Percentiles rank a stretch among this genome's conserved stretches.
These are phyloP conservation scores for Onychomys leucogaster DNA, from an alignment of 2,797 vertebrate genomes.

Conservation along the genomic window DNA sequence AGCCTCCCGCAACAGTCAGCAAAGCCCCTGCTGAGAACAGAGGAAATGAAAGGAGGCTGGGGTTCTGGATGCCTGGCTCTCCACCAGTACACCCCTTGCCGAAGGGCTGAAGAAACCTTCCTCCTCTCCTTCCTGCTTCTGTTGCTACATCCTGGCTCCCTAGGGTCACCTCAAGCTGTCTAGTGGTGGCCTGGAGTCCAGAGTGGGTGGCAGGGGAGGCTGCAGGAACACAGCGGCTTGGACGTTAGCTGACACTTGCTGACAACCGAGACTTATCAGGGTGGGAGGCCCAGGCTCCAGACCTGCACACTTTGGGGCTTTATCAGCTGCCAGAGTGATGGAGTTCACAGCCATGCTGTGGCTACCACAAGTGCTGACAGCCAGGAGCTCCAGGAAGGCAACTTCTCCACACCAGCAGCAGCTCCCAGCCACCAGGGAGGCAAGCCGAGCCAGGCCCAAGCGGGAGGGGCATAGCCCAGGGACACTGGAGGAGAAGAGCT, in stretches of 20 bases:
- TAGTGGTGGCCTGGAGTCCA: not conserved
- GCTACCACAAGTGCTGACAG: constrained; percentile 63
- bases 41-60: not conserved
- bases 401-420: not conserved
- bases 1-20: not conserved
- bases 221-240: constrained; percentile 54
- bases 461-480: accelerated
- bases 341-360: constrained; percentile 64
- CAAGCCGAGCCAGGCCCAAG: not conserved
- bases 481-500: not conserved
- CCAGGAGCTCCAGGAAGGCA: not conserved
- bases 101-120: not conserved
- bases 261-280: constrained; percentile 84
- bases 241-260: not conserved
- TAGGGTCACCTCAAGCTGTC: constrained; percentile 58
- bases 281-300: constrained; percentile 80
- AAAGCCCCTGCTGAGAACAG: too few relatives aligned
- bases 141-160: not conserved
- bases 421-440: not conserved
- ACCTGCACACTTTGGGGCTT: constrained; percentile 68
- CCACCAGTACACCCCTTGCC: not conserved
- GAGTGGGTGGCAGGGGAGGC: not conserved
- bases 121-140: not conserved
- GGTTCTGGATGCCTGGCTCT: too few relatives aligned
- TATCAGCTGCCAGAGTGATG: constrained; percentile 82